Evolutionary conservation across 2,888 invertebrate genomes (phyloP), one percentile per base, ranked within the genome.

Genomic region (Pseudoips prasinana): DNA sequence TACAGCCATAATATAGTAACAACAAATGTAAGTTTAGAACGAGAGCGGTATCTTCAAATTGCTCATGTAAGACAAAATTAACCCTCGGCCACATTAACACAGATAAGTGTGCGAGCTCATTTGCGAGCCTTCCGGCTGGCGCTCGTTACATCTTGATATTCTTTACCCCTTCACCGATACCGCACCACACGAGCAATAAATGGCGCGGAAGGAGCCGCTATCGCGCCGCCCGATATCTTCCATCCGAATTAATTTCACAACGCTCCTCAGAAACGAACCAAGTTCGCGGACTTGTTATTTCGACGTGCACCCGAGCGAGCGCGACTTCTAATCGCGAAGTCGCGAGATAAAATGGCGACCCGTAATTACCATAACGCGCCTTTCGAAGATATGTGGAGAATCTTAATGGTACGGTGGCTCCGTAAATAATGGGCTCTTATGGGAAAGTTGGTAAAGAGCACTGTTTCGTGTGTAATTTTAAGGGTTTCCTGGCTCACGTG

Each of bases 391-490:
- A 87, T 85, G 87, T 86, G 80, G 84, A 82, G 84, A 84, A 85
- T 88, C 84, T 86, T 87, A 87, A 88, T 86, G 87, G 86, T 86
- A 83, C 86, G 80, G 80, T 87, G 80, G 79, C 80, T 86, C 61
- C 78, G 85, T 86, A 86, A 88, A 88, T 88, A 87, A 88, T 88
- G 85, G 87, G 79, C 86, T 87, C 86, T 86, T 88, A 85, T 86
- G 85, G 84, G 85, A 86, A 88, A 88, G 79, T 88, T 88, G 78
- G 78, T 79, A 78, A 79, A 82, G 83, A 83, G 84, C 85, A 84
- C 76, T 86, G 87, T 86, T 85, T 87, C 85, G 84, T 82, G 78
- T 82, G 83, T 87, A 86, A 86, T 86, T 87, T 85, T 83, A 84
- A 85, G 79, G 85, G 84, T 62, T 73, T 77, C 81, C 68, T 68